Percentiles rank a stretch among this genome's conserved stretches.
Evolutionary conservation across 2,113 vertebrate genomes (phyloP).

Genomic region (Oenanthe melanoleuca): DNA sequence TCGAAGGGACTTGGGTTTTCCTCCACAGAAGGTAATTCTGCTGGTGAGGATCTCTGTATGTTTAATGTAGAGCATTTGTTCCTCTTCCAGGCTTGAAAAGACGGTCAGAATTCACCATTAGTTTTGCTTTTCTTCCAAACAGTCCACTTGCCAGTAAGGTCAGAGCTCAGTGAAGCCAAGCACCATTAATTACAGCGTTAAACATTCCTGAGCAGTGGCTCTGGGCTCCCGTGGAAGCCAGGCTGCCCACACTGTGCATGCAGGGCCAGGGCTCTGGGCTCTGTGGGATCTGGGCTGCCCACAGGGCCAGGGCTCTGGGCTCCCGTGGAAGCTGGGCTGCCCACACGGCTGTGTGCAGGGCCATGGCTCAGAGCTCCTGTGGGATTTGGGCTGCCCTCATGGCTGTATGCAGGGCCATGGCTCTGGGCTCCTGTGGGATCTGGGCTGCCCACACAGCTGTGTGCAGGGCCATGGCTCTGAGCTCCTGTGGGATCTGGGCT

Average conservation of each 20-base stretch:
- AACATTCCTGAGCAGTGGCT: not conserved
- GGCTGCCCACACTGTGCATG: no score
- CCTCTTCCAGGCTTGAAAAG: not conserved
- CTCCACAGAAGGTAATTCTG: not conserved
- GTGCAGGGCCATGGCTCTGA: fast-evolving
- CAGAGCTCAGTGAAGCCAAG: not conserved
- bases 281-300: not conserved
- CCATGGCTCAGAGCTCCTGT: fast-evolving
- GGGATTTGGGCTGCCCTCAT: no score
- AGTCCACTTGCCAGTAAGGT: not conserved
- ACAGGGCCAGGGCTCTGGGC: fast-evolving
- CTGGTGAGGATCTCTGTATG: not conserved
- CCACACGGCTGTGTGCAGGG: not conserved
- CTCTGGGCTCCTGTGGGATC: not conserved
- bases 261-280: no score
- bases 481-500: no score
- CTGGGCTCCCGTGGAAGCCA: not conserved
- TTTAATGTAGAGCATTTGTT: not conserved
- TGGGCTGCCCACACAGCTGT: not conserved
- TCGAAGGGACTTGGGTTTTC: not conserved
- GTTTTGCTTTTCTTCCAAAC: not conserved
- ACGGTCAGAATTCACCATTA: not conserved
- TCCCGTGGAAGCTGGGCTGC: not conserved
- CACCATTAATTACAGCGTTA: fast-evolving
- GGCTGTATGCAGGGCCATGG: no score